Conservation (phyloP, 2,888 invertebrate genomes). For the Leptodirus hochenwartii region DNA sequence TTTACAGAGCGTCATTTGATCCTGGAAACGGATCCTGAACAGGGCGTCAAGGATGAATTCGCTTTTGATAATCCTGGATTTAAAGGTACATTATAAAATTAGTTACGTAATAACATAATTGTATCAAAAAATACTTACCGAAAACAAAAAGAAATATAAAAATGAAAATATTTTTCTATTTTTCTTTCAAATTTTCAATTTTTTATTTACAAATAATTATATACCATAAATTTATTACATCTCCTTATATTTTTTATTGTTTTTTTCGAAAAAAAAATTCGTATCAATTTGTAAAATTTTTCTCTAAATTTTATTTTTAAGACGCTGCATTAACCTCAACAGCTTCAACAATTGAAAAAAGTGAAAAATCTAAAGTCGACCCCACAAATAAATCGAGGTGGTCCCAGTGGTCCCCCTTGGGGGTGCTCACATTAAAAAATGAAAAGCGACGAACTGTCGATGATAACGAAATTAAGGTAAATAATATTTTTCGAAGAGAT, state of each 20-base stretch:
- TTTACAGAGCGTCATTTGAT: slow-evolving; percentile 51
- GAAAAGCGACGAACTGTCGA: slow-evolving; percentile 36
- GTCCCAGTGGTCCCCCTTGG: slow-evolving; percentile 29
- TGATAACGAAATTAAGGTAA: slow-evolving; percentile 36
- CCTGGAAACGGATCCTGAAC: slow-evolving; percentile 55
- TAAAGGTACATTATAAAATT: slow-evolving; percentile 25
- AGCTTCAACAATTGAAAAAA: slow-evolving; percentile 19
- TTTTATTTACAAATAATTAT: slow-evolving; percentile 4
- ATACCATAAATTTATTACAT: too few species aligned
- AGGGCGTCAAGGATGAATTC: slow-evolving; percentile 56
- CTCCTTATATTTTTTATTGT: slow-evolving; percentile 3
- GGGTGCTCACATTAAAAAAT: slow-evolving; percentile 23
- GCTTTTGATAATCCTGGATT: slow-evolving; percentile 71
- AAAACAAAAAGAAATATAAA: too few species aligned
- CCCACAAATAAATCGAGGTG: slow-evolving; percentile 23
- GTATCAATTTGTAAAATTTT: background rate
- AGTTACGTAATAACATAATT: slow-evolving; percentile 7
- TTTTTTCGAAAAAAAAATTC: background rate
- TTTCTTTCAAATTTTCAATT: too few species aligned
- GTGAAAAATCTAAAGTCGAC: slow-evolving; percentile 15
- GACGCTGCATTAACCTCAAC: slow-evolving; percentile 24
- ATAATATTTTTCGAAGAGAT: too few species aligned
- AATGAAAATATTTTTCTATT: background rate
- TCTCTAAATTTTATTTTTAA: slow-evolving; percentile 15
- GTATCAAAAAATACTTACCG: too few species aligned